phyloP scores from a whole-genome alignment of 2,888 invertebrate species.

The Ennomos fuscantarius region DNA sequence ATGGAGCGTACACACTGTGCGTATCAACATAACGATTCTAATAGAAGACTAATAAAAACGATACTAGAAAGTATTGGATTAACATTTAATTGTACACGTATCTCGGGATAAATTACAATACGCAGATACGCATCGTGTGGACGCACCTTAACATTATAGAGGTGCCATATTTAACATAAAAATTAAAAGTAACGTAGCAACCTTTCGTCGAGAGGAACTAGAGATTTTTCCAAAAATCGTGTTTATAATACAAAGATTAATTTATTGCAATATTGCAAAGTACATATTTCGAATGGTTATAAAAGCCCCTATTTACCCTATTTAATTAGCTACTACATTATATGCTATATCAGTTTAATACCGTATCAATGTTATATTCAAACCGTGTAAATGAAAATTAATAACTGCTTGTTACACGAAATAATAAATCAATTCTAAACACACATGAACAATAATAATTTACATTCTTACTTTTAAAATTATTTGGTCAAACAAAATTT shows the following conservation, averaged over 20 bases:
- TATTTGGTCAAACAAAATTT: constrained; percentile 10
- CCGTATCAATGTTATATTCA: constrained; percentile 27
- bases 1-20: constrained; percentile 23
- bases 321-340: constrained; percentile 76
- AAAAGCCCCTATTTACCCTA: constrained; percentile 76
- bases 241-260: constrained; percentile 30
- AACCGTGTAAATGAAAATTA: constrained; percentile 16
- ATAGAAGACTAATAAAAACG: constrained; percentile 1
- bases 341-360: constrained; percentile 64
- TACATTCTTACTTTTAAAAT: neutral
- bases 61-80: neutral
- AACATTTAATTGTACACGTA: constrained; percentile 29
- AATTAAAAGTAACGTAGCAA: constrained; percentile 48
- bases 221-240: constrained; percentile 35
- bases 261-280: constrained; percentile 24
- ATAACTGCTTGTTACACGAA: constrained; percentile 19
- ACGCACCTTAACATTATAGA: constrained; percentile 39
- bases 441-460: constrained; percentile 2
- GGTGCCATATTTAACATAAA: constrained; percentile 42
- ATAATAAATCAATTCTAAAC: neutral
- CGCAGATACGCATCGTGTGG: constrained; percentile 10
- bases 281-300: constrained; percentile 35
- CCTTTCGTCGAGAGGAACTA: constrained; percentile 58
- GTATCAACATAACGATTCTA: constrained; percentile 1
- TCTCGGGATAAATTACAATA: constrained; percentile 40